phyloP scores from a whole-genome alignment of 2,888 invertebrate genomes.

The Drosophila anceps region DNA sequence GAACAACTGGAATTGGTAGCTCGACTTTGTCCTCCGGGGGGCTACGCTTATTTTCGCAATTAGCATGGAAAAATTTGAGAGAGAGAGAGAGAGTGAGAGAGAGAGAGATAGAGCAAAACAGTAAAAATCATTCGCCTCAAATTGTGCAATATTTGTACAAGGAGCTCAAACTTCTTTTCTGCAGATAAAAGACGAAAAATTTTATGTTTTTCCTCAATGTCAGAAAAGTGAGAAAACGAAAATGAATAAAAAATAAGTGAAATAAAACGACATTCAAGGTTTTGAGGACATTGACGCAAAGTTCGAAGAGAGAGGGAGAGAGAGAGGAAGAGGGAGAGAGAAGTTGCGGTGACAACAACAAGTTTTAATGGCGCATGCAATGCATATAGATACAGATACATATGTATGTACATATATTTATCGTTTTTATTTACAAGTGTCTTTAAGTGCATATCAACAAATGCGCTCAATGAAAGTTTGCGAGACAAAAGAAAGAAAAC shows the following conservation, averaged over 20 bases:
- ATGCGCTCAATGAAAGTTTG: constrained; percentile 4
- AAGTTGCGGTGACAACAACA: constrained; percentile 33
- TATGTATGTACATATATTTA: constrained; percentile 8
- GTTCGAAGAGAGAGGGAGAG: constrained; percentile 35
- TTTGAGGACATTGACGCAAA: constrained; percentile 73
- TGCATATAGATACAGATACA: constrained; percentile 14
- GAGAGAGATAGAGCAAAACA: constrained; percentile 6
- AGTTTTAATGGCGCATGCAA: constrained; percentile 48
- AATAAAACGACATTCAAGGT: constrained; percentile 61
- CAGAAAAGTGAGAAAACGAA: constrained; percentile 20
- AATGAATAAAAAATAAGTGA: constrained; percentile 7
- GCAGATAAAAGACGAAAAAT: constrained; percentile 43
- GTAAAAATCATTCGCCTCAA: constrained; percentile 30
- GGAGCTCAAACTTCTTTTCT: constrained; percentile 1
- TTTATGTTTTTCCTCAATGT: constrained; percentile 23
- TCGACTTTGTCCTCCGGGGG: background rate
- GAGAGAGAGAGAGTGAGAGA: no score
- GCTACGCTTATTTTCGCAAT: constrained; percentile 66
- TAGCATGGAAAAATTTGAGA: constrained; percentile 50
- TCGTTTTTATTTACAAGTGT: constrained; percentile 1
- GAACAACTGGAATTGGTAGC: background rate
- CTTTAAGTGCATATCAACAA: constrained; percentile 4
- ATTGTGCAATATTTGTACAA: constrained; percentile 19
- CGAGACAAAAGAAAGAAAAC: background rate
- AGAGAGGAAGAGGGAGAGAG: constrained; percentile 16